These are phyloP conservation scores for Brevimyrus niger DNA, from an alignment of 2,113 vertebrate genomes.

Conservation along the genomic window DNA sequence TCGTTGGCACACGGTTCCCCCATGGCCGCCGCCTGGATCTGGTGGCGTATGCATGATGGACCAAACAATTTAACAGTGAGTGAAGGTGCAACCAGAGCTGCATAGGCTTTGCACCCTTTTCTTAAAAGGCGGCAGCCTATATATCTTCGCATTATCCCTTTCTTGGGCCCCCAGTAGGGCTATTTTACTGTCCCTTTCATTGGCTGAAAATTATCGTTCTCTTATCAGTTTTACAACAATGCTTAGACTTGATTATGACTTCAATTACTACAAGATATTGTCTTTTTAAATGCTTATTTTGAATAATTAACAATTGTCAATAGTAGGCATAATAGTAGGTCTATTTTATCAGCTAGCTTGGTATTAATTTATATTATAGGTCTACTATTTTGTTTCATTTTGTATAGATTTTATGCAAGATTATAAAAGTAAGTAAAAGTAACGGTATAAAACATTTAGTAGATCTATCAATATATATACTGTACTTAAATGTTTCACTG, in stretches of 20 bases:
- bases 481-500: background rate
- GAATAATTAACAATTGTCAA: background rate
- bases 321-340: background rate
- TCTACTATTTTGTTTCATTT: background rate
- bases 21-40: slow-evolving; percentile 53
- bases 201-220: background rate
- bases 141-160: background rate
- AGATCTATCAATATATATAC: background rate
- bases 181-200: background rate
- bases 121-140: slow-evolving; percentile 31
- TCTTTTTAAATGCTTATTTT: background rate
- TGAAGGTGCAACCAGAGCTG: slow-evolving; percentile 39
- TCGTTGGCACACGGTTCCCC: slow-evolving; percentile 72
- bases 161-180: background rate
- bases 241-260: background rate
- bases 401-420: background rate
- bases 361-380: background rate
- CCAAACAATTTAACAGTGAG: slow-evolving; percentile 43
- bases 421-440: background rate
- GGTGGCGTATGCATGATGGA: slow-evolving; percentile 39
- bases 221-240: background rate
- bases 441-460: background rate
- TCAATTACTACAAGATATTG: background rate
- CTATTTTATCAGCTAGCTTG: background rate
- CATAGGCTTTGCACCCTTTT: slow-evolving; percentile 13